Percentiles rank a stretch among this genome's conserved stretches.
Conservation (phyloP, 35 echinoderm and acorn worm genomes). For the Lytechinus variegatus region DNA sequence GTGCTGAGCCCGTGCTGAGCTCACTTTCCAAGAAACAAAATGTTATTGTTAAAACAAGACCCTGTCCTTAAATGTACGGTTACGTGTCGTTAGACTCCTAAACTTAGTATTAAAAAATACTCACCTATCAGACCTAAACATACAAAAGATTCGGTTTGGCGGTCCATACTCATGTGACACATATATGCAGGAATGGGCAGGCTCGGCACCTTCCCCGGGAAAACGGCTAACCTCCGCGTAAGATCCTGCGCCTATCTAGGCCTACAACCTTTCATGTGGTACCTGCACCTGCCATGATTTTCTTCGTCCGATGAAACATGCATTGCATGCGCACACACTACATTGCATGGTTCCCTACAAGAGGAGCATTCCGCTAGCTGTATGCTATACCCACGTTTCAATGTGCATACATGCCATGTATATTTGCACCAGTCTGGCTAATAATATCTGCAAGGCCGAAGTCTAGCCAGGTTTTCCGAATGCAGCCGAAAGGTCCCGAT, state of each 20-base stretch:
- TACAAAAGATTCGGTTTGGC: constrained; percentile 94
- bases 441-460: constrained; percentile 57
- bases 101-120: constrained; percentile 12
- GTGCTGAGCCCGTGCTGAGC: no score
- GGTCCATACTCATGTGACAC: constrained; percentile 86
- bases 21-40: no score
- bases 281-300: constrained; percentile 26
- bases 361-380: constrained; percentile 38
- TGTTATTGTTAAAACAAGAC: no score
- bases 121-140: constrained; percentile 96
- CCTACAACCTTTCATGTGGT: constrained; percentile 37
- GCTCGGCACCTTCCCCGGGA: constrained; percentile 33
- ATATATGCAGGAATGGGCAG: background rate
- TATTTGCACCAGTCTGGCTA: constrained; percentile 55
- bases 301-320: background rate
- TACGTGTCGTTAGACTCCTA: no score
- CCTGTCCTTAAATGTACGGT: no score
- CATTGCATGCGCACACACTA: constrained; percentile 19
- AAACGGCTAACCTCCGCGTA: background rate
- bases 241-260: no score
- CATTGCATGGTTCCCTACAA: background rate
- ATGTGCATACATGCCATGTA: constrained; percentile 54
- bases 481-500: constrained; percentile 38
- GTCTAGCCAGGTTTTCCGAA: constrained; percentile 52
- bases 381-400: constrained; percentile 16